Evolutionary conservation across 2,797 vertebrate species (phyloP), one percentile per base, ranked within the genome.

Genomic region (Neosilurus mollespiculum): DNA sequence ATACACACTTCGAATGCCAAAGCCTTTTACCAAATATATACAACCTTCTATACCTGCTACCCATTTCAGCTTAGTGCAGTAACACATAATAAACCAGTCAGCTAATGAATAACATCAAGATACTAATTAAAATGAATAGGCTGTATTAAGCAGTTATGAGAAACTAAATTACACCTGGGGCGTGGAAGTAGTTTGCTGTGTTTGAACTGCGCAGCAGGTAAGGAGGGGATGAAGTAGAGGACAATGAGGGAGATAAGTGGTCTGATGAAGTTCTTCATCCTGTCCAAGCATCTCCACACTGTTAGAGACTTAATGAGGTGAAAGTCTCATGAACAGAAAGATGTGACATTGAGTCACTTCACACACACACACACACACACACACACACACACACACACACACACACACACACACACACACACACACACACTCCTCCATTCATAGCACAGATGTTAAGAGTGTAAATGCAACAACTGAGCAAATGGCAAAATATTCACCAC

Each of bases 291-390:
- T 90, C 89, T 91, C 90, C 84, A 86, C 59, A 85, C 91, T 91
- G 89, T 93, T 92, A 91, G 90, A 83, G 88, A 89, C 86, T 90
- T 94, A 94, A 93, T 93, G 92, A 92, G 90, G 90, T 91, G 88
- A 87, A 86, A 83, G 87, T 87, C 87, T 87, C 89, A 88, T 90
- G 89, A 93, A 93, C 88, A 87, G 87, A 89, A 88, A 84, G 88
- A 87, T 86, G 86, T 86, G 85, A 90, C 88, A 88, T 88, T 87
- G 87, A 93, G 85, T 90, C 91, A 90, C 88, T 81, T n/a, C 58
- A 81, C 79, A 61, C 72, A 24, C 70, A 43, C 43, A 43, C 37
- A 43, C 6, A 6, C 37, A 43, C 37, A 43, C 37, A 43, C 37
- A 43, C 37, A 43, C 37, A 43, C 37, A 43, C 37, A 43, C 37